Evolutionary conservation across 2,888 invertebrate species (phyloP).

Genomic region (Smittia aterrima): DNA sequence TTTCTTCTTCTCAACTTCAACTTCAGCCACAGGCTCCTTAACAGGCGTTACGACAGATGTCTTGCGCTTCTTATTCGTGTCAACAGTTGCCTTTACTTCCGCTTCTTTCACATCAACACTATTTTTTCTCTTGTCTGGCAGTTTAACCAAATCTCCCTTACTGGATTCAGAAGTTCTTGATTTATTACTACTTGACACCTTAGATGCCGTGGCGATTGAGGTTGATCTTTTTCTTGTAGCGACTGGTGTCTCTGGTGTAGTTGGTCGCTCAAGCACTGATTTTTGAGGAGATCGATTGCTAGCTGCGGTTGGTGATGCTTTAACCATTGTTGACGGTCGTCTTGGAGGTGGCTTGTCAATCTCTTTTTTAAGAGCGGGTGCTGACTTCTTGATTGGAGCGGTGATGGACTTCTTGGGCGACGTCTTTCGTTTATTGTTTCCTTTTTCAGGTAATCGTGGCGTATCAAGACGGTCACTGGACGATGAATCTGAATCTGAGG

Average conservation of each 20-base stretch:
- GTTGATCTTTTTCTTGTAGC: constrained; percentile 49
- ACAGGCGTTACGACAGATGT: not conserved
- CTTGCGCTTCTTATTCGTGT: constrained; percentile 22
- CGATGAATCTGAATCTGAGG: constrained; percentile 48
- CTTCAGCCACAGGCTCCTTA: not conserved
- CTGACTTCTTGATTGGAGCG: constrained; percentile 45
- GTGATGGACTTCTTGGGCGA: constrained; percentile 43
- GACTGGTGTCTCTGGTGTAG: constrained; percentile 43
- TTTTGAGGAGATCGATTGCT: constrained; percentile 44
- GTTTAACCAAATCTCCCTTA: constrained; percentile 44
- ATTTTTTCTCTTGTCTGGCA: constrained; percentile 42
- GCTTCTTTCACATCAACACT: constrained; percentile 42
- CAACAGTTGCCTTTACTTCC: constrained; percentile 28
- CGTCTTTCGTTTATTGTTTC: constrained; percentile 42
- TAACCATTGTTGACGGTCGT: constrained; percentile 41
- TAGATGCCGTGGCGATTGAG: constrained; percentile 47
- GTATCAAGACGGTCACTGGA: constrained; percentile 55
- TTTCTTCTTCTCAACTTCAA: not conserved
- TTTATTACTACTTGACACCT: constrained; percentile 35
- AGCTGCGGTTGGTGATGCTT: constrained; percentile 8
- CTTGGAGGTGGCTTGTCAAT: constrained; percentile 40
- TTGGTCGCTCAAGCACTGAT: constrained; percentile 43
- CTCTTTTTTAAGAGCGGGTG: constrained; percentile 44
- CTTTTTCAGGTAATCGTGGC: constrained; percentile 44
- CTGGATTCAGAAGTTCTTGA: constrained; percentile 43